Evolutionary conservation across 37 sponge, comb jelly and placozoan genomes (phyloP).

Genomic region (Axinella damicornis): DNA sequence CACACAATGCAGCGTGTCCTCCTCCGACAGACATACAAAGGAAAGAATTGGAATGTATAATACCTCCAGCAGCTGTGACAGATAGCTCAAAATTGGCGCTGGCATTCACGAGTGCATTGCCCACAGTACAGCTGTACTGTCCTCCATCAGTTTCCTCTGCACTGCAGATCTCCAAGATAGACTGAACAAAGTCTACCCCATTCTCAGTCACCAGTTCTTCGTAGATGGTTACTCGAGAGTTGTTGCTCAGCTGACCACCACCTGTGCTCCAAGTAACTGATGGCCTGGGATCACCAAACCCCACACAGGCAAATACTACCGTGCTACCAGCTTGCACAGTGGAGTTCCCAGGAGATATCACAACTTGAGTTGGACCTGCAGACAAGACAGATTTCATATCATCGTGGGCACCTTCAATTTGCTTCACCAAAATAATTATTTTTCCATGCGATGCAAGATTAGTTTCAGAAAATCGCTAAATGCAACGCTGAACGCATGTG

Average conservation of each 20-base stretch:
- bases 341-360: not conserved
- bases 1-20: not conserved
- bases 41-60: too few species aligned
- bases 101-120: not conserved
- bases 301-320: not conserved
- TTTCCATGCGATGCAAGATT: too few species aligned
- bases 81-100: not conserved
- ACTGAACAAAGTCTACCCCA: conserved; percentile 10
- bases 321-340: not conserved
- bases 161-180: conserved; percentile 40
- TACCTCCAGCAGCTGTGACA: too few species aligned
- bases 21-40: too few species aligned
- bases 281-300: not conserved
- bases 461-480: too few species aligned
- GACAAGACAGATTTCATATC: too few species aligned
- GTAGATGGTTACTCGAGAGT: conserved; percentile 3
- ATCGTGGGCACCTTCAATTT: too few species aligned
- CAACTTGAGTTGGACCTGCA: not conserved
- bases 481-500: too few species aligned
- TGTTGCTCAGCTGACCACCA: not conserved
- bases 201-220: conserved; percentile 5
- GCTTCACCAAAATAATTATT: too few species aligned
- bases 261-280: not conserved
- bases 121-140: conserved; percentile 19
- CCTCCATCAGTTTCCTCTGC: not conserved